These are phyloP conservation scores for Lacerta viridis DNA, from an alignment of 2,797 vertebrate species.

Conservation along the genomic window DNA sequence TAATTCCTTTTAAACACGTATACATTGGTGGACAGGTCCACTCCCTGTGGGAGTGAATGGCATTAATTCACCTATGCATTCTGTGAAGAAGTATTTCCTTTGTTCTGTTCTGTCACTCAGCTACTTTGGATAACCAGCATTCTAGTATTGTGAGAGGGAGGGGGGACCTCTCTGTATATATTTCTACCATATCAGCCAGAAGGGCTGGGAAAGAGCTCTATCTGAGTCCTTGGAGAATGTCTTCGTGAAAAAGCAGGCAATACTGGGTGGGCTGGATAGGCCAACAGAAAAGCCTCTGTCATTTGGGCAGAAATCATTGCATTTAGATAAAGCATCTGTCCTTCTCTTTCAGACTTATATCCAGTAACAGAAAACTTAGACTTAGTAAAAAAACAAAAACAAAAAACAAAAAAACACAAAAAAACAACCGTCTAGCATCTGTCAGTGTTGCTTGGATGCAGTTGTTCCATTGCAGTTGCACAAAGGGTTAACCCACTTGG, in stretches of 20 bases:
- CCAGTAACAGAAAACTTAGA: constrained; percentile 32
- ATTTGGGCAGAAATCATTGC: neutral
- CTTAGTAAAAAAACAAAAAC: neutral
- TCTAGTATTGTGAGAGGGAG: neutral
- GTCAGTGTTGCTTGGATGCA: neutral
- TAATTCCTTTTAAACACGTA: neutral
- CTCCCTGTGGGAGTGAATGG: neutral
- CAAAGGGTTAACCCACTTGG: constrained; percentile 42
- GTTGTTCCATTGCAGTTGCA: constrained; percentile 16
- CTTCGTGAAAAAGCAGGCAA: neutral
- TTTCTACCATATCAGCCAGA: neutral
- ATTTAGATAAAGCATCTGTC: constrained; percentile 25
- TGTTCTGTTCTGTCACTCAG: neutral
- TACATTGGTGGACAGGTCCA: neutral
- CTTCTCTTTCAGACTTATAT: neutral
- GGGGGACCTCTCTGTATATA: neutral
- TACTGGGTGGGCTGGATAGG: neutral
- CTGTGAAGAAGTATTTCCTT: neutral
- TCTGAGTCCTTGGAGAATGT: neutral
- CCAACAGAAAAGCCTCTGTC: neutral
- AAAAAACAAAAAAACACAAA: neutral
- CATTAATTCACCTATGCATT: neutral
- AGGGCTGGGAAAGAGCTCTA: neutral
- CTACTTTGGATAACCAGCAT: neutral
- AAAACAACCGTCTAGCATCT: neutral